Conservation (phyloP, 2,113 vertebrate genomes). For the Anhinga anhinga region DNA sequence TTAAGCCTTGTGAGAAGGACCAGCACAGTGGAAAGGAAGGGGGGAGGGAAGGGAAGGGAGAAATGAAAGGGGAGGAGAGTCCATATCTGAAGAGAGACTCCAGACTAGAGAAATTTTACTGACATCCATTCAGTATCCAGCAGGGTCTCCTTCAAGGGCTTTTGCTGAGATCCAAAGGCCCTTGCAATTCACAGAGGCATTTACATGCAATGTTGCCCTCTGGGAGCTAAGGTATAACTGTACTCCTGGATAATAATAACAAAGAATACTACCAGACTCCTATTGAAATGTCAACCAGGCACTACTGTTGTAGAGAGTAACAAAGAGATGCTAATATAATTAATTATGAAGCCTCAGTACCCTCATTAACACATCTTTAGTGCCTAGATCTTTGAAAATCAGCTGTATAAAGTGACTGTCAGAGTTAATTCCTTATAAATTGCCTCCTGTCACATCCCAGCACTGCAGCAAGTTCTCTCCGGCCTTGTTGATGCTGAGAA, state of each 20-base stretch:
- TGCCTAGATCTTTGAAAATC: slow-evolving; percentile 60
- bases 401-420: slow-evolving; percentile 55
- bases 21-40: neutral
- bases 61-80: slow-evolving; percentile 45
- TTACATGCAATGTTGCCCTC: slow-evolving; percentile 30
- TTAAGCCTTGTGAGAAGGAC: slow-evolving; percentile 22
- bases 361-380: slow-evolving; percentile 69
- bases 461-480: slow-evolving; percentile 18
- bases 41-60: slow-evolving; percentile 16
- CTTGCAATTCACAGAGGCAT: slow-evolving; percentile 39
- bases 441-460: slow-evolving; percentile 49
- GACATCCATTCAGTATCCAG: slow-evolving; percentile 64
- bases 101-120: slow-evolving; percentile 44
- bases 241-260: slow-evolving; percentile 58
- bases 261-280: slow-evolving; percentile 51
- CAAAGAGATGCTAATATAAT: slow-evolving; percentile 66
- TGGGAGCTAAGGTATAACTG: slow-evolving; percentile 55
- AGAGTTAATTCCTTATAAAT: slow-evolving; percentile 63
- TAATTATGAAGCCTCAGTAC: slow-evolving; percentile 62
- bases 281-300: slow-evolving; percentile 60
- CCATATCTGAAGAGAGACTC: slow-evolving; percentile 50
- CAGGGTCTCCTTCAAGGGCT: slow-evolving; percentile 44
- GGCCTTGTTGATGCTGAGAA: neutral
- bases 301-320: slow-evolving; percentile 27
- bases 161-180: slow-evolving; percentile 43